phyloP scores from a whole-genome alignment of 2,797 vertebrate species.

The Enteromius argenteus region DNA sequence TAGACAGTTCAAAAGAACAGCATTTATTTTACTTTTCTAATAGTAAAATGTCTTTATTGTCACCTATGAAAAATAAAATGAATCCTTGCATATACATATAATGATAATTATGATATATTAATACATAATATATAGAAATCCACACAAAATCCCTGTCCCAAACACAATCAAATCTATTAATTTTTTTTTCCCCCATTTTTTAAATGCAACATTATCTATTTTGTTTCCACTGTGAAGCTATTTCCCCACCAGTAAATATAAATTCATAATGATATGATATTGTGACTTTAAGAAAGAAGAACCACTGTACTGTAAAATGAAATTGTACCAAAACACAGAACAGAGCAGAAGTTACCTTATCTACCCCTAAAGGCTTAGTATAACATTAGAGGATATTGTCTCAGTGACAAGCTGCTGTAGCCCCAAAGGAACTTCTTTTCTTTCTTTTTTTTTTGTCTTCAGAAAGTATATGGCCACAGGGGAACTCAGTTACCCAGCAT shows the following conservation, averaged over 20 bases:
- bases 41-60: no score
- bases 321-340: background rate
- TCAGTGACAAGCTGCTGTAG: background rate
- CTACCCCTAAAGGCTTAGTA: background rate
- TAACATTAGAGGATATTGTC: background rate
- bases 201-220: background rate
- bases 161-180: background rate
- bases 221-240: background rate
- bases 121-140: background rate
- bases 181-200: no score
- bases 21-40: no score
- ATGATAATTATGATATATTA: no score
- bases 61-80: no score
- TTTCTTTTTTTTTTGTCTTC: background rate
- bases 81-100: no score
- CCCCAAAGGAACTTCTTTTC: background rate
- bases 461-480: background rate
- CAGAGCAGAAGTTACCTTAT: background rate
- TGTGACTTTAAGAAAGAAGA: background rate
- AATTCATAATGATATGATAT: background rate
- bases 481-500: background rate
- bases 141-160: background rate
- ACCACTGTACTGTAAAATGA: background rate
- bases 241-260: background rate
- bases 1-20: no score